These are phyloP conservation scores for Mormyrops attenuatus DNA, from an alignment of 2,797 vertebrate genomes.

Conservation along the genomic window DNA sequence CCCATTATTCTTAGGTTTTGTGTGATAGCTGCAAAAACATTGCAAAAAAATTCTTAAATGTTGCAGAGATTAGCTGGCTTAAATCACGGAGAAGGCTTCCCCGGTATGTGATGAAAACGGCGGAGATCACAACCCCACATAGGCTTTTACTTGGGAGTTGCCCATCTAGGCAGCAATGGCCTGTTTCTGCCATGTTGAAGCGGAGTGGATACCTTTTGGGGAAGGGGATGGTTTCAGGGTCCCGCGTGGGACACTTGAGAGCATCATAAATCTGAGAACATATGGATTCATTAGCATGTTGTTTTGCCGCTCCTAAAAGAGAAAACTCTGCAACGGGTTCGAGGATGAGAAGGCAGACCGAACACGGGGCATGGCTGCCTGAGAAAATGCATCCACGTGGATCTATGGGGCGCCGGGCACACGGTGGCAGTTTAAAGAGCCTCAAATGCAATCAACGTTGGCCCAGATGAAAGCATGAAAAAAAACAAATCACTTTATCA, in stretches of 20 bases:
- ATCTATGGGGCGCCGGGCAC: conserved; percentile 43
- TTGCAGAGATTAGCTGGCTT: background rate
- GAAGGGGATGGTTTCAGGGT: background rate
- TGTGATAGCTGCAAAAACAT: background rate
- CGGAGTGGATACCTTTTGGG: background rate
- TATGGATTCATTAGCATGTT: background rate
- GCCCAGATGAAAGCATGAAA: conserved; percentile 37
- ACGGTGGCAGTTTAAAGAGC: background rate
- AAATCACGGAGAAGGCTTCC: background rate
- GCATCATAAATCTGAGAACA: background rate
- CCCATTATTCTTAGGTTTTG: background rate
- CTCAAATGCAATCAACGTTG: background rate
- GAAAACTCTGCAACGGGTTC: background rate
- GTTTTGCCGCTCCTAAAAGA: background rate
- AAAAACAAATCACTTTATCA: conserved; percentile 66
- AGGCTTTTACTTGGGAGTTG: background rate
- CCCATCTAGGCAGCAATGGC: background rate
- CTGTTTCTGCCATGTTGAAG: background rate
- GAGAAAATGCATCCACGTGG: conserved; percentile 46
- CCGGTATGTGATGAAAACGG: background rate
- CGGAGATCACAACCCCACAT: background rate
- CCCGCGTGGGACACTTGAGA: background rate
- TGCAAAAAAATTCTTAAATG: background rate
- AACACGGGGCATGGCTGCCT: background rate
- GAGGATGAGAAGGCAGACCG: background rate